Percentiles rank a stretch among this genome's conserved stretches.
Conservation (phyloP, 2,113 vertebrate genomes). For the Chrysochloris asiatica region DNA sequence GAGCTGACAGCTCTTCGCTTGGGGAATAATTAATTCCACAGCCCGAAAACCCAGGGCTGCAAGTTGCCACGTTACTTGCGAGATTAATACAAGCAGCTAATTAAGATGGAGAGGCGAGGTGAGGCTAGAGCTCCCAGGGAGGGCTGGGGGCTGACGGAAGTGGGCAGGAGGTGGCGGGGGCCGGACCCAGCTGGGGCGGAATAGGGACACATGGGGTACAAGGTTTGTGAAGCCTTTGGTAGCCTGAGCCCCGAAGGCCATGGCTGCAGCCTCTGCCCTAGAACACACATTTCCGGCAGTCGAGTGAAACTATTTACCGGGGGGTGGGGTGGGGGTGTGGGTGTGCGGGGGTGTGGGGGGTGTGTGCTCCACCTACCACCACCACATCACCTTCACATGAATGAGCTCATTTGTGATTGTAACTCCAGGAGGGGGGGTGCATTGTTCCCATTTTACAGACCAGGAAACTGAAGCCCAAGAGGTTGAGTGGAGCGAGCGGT, state of each 20-base stretch:
- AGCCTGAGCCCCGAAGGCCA: too few relatives aligned
- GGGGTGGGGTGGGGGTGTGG: too few relatives aligned
- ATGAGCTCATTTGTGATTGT: rapidly evolving
- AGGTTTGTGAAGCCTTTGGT: not conserved
- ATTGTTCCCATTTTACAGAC: not conserved
- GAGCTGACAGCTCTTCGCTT: constrained; percentile 69
- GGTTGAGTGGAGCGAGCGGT: rapidly evolving
- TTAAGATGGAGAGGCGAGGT: constrained; percentile 77
- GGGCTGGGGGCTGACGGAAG: not conserved
- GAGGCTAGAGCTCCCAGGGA: not conserved
- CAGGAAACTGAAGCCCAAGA: not conserved
- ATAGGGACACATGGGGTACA: rapidly evolving
- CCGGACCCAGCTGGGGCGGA: not conserved
- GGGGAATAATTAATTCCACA: constrained; percentile 81
- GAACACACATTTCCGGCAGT: rapidly evolving
- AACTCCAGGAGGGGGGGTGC: not conserved
- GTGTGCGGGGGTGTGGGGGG: too few relatives aligned
- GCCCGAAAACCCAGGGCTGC: constrained; percentile 70
- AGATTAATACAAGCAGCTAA: constrained; percentile 81
- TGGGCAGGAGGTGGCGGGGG: rapidly evolving
- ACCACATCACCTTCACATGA: too few relatives aligned
- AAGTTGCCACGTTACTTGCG: constrained; percentile 76
- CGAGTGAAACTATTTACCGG: rapidly evolving
- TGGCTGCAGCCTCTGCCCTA: too few relatives aligned
- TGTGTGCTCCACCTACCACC: too few relatives aligned